Evolutionary conservation across 2,113 vertebrate species (phyloP).

Genomic region (Saguinus imperator): DNA sequence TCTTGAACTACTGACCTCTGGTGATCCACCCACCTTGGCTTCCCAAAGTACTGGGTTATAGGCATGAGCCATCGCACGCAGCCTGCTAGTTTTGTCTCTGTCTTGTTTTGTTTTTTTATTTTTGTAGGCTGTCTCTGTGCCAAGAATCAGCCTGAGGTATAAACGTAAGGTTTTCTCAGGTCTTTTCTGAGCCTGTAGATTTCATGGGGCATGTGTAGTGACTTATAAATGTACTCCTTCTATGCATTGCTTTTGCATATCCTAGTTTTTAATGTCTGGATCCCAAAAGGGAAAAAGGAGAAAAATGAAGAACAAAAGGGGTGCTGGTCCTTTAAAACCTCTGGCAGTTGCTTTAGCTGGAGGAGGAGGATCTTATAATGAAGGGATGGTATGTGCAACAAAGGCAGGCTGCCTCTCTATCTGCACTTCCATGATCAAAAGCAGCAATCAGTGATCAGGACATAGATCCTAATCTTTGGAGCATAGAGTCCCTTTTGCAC

Average conservation of each 20-base stretch:
- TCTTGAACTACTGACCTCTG: not conserved
- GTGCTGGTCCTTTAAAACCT: not conserved
- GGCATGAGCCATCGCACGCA: not conserved
- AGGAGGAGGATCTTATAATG: not conserved
- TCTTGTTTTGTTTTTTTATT: not conserved
- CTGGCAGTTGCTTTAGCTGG: not conserved
- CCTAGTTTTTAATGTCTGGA: not conserved
- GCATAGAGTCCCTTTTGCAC: not conserved
- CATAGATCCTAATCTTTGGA: not conserved
- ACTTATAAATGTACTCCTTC: not conserved
- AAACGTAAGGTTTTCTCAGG: not conserved
- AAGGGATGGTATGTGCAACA: rapidly evolving
- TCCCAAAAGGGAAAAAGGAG: not conserved
- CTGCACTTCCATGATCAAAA: not conserved
- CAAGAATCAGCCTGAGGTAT: not conserved
- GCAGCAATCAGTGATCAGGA: not conserved
- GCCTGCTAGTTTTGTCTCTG: no score
- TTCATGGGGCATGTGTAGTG: not conserved
- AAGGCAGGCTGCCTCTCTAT: not conserved
- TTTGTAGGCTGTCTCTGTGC: not conserved
- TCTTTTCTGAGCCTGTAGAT: not conserved
- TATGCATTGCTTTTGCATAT: not conserved
- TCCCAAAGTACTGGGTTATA: not conserved
- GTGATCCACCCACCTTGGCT: not conserved
- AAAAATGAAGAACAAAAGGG: not conserved